These are phyloP conservation scores for Hypsibius dujardini DNA, from an alignment of 1,140 invertebrate genomes.

Conservation along the genomic window DNA sequence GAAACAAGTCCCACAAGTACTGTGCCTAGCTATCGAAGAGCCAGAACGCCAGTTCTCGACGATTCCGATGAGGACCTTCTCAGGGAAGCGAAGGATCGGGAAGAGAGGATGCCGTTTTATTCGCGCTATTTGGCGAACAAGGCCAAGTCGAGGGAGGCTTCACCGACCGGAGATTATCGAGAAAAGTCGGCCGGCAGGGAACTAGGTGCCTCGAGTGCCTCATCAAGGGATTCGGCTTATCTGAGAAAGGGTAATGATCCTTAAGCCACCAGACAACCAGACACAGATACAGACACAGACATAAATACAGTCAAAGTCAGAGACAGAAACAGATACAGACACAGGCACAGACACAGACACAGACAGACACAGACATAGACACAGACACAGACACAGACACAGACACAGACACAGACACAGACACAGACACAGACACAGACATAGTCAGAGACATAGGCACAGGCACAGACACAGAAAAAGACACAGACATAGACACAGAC, in stretches of 20 bases:
- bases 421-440: no score
- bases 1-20: background rate
- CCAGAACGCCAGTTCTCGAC: background rate
- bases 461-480: no score
- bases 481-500: no score
- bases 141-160: constrained; percentile 17
- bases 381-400: no score
- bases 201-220: background rate
- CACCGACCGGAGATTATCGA: constrained; percentile 1
- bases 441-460: no score
- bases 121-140: constrained; percentile 16
- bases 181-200: background rate
- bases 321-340: no score
- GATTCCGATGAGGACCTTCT: constrained; percentile 1
- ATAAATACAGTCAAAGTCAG: no score
- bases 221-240: constrained; percentile 13
- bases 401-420: no score
- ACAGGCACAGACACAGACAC: no score
- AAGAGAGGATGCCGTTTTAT: background rate
- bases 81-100: background rate
- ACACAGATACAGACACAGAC: no score
- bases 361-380: no score
- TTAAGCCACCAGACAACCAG: constrained; percentile 1
- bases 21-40: background rate
- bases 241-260: constrained; percentile 9